Base-by-base conservation (phyloP, 2,113 vertebrate species). In the Ellobius talpinus region DNA sequence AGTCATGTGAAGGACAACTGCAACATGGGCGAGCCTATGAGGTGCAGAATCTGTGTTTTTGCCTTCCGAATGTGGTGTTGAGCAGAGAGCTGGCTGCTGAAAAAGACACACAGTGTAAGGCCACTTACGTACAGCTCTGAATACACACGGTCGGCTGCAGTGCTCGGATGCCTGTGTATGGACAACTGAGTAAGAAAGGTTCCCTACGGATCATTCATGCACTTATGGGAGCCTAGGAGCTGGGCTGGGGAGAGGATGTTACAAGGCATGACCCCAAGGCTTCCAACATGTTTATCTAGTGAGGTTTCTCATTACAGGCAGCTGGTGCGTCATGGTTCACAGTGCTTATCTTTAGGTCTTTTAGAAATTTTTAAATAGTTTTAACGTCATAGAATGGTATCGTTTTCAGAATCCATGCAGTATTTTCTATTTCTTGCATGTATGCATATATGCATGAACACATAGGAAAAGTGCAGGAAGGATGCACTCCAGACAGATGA, bases 151-250 rank as follows among this genome's bases (percentile, higher is more conserved):
- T 72, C 10, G 52, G 63, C 31, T 19, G 1, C 55, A 10, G 12
- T 17, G 3, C 79, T n/a, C 29, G 42, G 12, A 33, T 11, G 0
- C 21, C 58, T 31, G 0, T 21, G 0, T 23, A 0, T 26, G 70
- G 31, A 74, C 89, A 77, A 19, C 24, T 3, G 7, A 52, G 12
- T 1, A 0, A 47, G 45, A 33, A n/a, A 26, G 45, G 13, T 17
- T 63, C 3, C 0, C 39, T 12, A 0, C 0, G 0, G 72, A 61
- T 36, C 73, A 68, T 26, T 86, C 31, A 19, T 31, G 55, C 26
- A 12, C 10, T 33, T 61, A 0, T 1, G 11, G 12, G 87, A 73
- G 39, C 47, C 0, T 13, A 31, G 52, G 31, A 65, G 23, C 66
- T 26, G 3, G 21, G 50, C 10, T 21, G 42, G 24, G 2, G 5